Percentiles rank a stretch among this genome's conserved stretches.
phyloP scores from a whole-genome alignment of 2,888 invertebrate species.

The Aphrophora alni region DNA sequence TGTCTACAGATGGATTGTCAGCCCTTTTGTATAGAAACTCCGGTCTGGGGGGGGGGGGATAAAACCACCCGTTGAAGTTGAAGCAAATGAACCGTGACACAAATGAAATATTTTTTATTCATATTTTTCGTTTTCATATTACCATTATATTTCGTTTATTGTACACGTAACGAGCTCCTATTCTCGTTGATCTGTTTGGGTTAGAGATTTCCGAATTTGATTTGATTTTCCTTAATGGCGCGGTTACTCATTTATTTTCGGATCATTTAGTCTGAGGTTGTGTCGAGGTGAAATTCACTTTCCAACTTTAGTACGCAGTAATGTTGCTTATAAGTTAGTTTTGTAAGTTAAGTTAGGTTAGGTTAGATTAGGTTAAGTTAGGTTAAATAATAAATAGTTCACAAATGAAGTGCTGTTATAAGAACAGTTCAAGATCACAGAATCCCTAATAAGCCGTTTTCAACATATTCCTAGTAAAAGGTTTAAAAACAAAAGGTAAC shows the following conservation, averaged over 20 bases:
- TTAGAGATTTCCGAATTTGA: not conserved
- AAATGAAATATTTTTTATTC: constrained; percentile 2
- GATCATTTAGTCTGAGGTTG: not conserved
- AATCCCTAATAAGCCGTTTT: too few species aligned
- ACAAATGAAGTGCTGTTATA: too few species aligned
- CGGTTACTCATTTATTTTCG: not conserved
- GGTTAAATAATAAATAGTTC: too few species aligned
- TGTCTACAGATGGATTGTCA: not conserved
- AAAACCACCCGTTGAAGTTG: not conserved
- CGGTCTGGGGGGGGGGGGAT: not conserved
- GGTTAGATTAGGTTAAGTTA: too few species aligned
- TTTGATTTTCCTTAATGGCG: not conserved
- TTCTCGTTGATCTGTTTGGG: constrained; percentile 4
- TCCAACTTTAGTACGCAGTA: too few species aligned
- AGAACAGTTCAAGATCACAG: too few species aligned
- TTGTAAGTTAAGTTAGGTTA: too few species aligned
- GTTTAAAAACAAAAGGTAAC: too few species aligned
- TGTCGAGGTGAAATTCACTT: too few species aligned
- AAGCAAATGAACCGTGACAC: not conserved
- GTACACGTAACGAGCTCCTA: not conserved
- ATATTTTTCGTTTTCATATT: constrained; percentile 1
- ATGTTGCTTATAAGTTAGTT: too few species aligned
- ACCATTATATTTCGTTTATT: not conserved
- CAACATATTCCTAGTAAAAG: too few species aligned
- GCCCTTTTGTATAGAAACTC: not conserved